Conservation (phyloP, 2,888 invertebrate genomes). For the Diarsia dahlii region DNA sequence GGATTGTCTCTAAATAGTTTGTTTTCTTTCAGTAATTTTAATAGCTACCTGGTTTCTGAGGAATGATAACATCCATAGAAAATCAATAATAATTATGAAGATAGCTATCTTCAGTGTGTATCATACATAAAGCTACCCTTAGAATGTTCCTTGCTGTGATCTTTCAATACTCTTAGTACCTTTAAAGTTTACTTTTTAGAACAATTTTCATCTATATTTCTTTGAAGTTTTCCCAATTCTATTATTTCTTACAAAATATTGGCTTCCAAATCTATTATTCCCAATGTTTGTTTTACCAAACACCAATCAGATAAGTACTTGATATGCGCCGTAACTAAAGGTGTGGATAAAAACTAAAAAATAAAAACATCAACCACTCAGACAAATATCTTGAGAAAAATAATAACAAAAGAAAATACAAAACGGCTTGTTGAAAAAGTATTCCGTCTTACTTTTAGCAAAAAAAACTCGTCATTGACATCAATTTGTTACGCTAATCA, state of each 20-base stretch:
- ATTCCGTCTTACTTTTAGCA: slow-evolving; percentile 40
- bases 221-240: neutral
- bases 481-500: slow-evolving; percentile 25
- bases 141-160: neutral
- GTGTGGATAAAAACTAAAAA: neutral
- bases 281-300: slow-evolving; percentile 2
- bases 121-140: neutral
- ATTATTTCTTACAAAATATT: neutral
- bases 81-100: neutral
- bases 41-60: neutral
- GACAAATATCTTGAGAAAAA: neutral
- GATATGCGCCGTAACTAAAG: neutral
- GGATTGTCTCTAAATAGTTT: neutral
- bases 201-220: neutral
- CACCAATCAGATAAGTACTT: neutral
- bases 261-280: neutral
- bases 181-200: neutral
- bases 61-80: neutral
- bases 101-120: neutral
- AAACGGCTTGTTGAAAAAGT: neutral
- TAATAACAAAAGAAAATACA: slow-evolving; percentile 6
- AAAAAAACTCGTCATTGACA: slow-evolving; percentile 54
- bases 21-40: neutral
- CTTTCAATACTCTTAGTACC: no score
- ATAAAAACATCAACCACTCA: slow-evolving; percentile 2